These are phyloP conservation scores for Tetrao urogallus DNA, from an alignment of 2,113 vertebrate species.

Conservation along the genomic window DNA sequence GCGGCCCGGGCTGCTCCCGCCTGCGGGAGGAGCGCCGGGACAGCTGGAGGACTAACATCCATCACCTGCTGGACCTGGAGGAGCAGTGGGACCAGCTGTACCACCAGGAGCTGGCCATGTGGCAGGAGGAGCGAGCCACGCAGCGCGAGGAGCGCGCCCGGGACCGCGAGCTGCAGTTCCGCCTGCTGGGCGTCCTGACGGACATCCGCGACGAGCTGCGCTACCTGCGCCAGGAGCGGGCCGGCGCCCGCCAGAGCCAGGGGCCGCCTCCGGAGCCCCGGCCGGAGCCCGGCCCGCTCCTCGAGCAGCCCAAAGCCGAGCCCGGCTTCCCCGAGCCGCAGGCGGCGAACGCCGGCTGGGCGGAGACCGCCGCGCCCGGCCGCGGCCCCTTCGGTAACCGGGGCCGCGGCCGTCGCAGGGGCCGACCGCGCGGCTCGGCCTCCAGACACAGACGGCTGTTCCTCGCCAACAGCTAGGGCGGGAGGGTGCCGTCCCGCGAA, in stretches of 20 bases:
- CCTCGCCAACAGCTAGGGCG: slow-evolving; percentile 36
- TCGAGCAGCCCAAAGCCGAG: slow-evolving; percentile 4
- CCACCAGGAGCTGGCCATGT: slow-evolving; percentile 73
- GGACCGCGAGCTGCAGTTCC: slow-evolving; percentile 71
- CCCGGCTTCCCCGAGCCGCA: background rate
- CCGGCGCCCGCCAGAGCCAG: slow-evolving; percentile 4
- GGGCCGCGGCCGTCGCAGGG: slow-evolving; percentile 23
- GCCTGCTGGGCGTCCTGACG: slow-evolving; percentile 70
- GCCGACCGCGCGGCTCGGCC: background rate
- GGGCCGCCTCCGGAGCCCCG: background rate
- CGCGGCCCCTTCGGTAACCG: background rate
- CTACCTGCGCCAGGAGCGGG: slow-evolving; percentile 60
- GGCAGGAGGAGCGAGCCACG: slow-evolving; percentile 70
- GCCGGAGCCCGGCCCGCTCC: background rate
- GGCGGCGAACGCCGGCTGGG: background rate
- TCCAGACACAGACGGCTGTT: slow-evolving; percentile 51
- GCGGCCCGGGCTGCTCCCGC: slow-evolving; percentile 43
- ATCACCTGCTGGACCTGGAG: slow-evolving; percentile 72
- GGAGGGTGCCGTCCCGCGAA: background rate
- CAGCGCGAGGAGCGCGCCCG: slow-evolving; percentile 65
- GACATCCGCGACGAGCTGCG: slow-evolving; percentile 73
- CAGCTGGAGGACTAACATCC: slow-evolving; percentile 66
- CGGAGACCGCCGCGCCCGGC: background rate
- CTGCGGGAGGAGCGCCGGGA: slow-evolving; percentile 29
- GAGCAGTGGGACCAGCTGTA: slow-evolving; percentile 74